These are phyloP conservation scores for Xestia ashworthii DNA, from an alignment of 2,888 invertebrate genomes.

Conservation along the genomic window DNA sequence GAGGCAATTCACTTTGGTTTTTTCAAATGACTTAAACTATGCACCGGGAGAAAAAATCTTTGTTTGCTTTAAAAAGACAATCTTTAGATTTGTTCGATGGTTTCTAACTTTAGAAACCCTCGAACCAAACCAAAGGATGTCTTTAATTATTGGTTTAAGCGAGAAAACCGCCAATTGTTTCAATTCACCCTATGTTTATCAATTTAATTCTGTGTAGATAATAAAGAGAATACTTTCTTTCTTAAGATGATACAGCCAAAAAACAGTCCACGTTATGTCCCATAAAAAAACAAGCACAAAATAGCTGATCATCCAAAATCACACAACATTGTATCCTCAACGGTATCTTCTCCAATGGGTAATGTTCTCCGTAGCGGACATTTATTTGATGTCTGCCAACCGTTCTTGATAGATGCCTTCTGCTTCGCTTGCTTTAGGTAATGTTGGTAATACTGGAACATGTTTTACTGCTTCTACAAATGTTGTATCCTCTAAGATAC, in stretches of 20 bases:
- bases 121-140: no score
- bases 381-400: conserved; percentile 80
- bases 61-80: no score
- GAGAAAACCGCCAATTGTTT: no score
- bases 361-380: conserved; percentile 74
- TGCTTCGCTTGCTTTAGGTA: background rate
- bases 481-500: background rate
- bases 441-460: background rate
- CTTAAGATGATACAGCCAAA: background rate
- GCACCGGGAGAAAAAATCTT: no score
- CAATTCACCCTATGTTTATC: no score
- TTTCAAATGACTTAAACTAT: no score
- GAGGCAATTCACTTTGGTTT: no score
- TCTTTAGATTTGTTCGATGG: no score
- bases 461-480: background rate
- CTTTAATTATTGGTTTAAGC: no score
- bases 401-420: conserved; percentile 73
- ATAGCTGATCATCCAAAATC: conserved; percentile 6
- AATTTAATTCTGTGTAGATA: no score
- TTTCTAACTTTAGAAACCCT: no score
- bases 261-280: background rate
- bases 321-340: conserved; percentile 27
- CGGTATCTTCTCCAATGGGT: conserved; percentile 71
- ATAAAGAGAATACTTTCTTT: no score
- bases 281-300: background rate